These are phyloP conservation scores for Heliopora coerulea DNA, from an alignment of 92 coral and sea anemone species.

Conservation along the genomic window DNA sequence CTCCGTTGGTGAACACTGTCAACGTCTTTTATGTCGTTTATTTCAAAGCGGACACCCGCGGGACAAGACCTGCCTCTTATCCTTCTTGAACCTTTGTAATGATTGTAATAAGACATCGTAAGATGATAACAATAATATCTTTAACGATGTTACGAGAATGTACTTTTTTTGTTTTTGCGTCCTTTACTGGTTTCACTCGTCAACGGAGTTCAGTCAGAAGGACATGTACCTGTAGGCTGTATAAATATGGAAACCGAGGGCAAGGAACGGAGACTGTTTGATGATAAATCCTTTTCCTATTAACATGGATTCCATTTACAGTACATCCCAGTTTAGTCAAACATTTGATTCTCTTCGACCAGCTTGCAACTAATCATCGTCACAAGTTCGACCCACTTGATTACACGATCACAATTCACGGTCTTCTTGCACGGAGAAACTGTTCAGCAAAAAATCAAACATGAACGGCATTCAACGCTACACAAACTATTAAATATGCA, in stretches of 20 bases:
- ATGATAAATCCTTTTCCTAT: too few relatives aligned
- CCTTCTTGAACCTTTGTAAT: background rate
- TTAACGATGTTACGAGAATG: background rate
- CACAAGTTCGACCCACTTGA: too few relatives aligned
- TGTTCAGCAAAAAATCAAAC: background rate
- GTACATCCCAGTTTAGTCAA: too few relatives aligned
- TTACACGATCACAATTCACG: background rate
- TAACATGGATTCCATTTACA: too few relatives aligned
- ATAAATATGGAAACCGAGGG: background rate
- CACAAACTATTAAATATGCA: background rate
- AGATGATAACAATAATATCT: background rate
- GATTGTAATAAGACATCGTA: background rate
- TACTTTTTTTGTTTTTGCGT: background rate
- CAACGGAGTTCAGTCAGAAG: background rate
- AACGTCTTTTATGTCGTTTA: background rate
- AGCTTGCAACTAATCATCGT: too few relatives aligned
- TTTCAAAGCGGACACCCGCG: conserved; percentile 23
- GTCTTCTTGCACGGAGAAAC: background rate
- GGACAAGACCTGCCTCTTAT: conserved; percentile 18
- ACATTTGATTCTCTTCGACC: too few relatives aligned
- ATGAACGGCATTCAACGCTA: background rate
- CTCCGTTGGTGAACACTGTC: background rate
- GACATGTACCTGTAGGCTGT: background rate
- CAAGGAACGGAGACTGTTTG: too few relatives aligned
- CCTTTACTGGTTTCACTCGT: background rate